Conservation (phyloP, 2,888 invertebrate species). For the Nemapogon koenigi region DNA sequence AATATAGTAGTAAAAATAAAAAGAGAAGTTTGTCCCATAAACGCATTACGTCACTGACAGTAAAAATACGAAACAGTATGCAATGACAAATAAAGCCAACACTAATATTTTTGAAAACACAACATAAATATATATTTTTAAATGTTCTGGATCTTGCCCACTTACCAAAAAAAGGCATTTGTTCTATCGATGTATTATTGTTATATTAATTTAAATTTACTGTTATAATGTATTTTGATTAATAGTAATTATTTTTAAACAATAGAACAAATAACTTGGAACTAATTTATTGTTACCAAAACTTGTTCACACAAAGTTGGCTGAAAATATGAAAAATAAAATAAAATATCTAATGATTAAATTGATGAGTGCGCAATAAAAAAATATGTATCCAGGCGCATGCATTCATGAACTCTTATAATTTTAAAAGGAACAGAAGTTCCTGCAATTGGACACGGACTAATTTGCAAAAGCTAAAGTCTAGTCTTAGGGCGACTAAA, state of each 20-base stretch:
- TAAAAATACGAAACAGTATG: no score
- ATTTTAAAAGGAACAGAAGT: no score
- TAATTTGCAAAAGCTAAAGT: no score
- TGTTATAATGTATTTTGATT: background rate
- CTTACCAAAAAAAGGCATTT: slow-evolving; percentile 7
- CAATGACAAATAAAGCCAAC: no score
- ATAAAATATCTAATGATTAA: slow-evolving; percentile 34
- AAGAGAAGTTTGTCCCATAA: background rate
- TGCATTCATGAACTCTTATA: no score
- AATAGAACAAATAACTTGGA: no score
- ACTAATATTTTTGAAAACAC: no score
- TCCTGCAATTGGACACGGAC: no score
- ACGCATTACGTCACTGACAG: background rate
- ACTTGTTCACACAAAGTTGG: slow-evolving; percentile 62
- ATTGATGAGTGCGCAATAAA: slow-evolving; percentile 26
- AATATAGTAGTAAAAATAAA: background rate
- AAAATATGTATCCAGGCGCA: no score
- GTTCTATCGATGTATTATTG: background rate
- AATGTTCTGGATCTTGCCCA: slow-evolving; percentile 2
- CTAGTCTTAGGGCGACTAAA: slow-evolving; percentile 9
- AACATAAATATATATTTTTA: background rate
- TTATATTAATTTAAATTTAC: background rate
- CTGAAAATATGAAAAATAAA: slow-evolving; percentile 56
- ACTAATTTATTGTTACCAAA: slow-evolving; percentile 54
- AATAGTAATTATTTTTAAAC: slow-evolving; percentile 20